Conservation (phyloP, 2,113 vertebrate genomes). For the Onychorhynchus coronatus region DNA sequence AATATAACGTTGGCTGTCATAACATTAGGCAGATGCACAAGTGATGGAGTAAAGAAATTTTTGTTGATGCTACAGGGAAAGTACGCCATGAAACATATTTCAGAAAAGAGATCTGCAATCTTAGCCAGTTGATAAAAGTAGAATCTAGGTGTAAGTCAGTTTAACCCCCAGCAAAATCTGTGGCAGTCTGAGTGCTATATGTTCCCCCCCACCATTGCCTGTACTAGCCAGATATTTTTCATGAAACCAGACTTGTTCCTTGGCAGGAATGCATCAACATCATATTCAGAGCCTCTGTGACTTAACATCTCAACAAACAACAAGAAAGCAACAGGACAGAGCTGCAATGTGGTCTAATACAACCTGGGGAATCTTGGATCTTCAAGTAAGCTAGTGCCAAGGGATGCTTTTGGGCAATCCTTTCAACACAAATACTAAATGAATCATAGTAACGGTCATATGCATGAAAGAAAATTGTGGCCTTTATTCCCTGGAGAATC, state of each 20-base stretch:
- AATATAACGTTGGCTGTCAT: neutral
- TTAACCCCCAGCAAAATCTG: neutral
- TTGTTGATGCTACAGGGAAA: neutral
- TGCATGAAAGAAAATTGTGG: neutral
- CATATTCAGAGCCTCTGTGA: neutral
- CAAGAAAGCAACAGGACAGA: neutral
- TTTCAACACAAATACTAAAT: neutral
- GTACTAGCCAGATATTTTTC: neutral
- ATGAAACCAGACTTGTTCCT: neutral
- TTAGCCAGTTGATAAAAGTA: neutral
- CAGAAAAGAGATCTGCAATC: neutral
- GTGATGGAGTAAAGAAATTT: neutral
- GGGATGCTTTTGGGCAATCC: neutral
- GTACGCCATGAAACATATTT: neutral
- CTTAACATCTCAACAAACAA: neutral
- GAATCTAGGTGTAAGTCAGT: neutral
- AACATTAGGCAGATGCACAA: neutral
- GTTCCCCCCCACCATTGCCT: neutral
- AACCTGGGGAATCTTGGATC: neutral
- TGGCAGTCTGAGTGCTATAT: neutral
- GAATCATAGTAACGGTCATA: neutral
- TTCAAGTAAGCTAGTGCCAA: neutral
- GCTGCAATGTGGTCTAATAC: neutral
- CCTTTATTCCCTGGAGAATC: neutral
- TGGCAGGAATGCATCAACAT: neutral